A percentile compares a stretch with the other conserved stretches of the same genome.
These are phyloP conservation scores for Drosophila sulfurigaster DNA, from an alignment of 1,140 invertebrate species.

Conservation along the genomic window DNA sequence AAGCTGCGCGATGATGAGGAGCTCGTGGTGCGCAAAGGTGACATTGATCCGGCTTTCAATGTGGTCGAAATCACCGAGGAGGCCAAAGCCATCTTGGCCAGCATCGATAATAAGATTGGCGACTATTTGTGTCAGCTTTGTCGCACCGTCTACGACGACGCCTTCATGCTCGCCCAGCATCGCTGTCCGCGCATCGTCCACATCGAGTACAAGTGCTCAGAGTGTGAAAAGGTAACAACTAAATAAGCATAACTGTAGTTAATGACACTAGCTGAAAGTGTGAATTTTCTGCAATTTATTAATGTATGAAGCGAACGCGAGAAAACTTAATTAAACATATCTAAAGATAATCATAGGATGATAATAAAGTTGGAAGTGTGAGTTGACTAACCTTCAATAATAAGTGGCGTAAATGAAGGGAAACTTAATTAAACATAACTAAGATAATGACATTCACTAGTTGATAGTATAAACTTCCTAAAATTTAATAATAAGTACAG, in stretches of 20 bases:
- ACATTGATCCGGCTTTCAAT: constrained; percentile 98
- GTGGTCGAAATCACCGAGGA: constrained; percentile 98
- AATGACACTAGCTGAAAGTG: neutral
- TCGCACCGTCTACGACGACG: constrained; percentile 96
- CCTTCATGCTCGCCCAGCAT: constrained; percentile 98
- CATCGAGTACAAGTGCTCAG: constrained; percentile 98
- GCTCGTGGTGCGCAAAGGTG: constrained; percentile 92
- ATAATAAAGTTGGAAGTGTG: no score
- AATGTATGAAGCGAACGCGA: no score
- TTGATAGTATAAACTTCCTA: no score
- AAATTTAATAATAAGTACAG: no score
- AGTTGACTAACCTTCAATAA: no score
- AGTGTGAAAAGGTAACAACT: constrained; percentile 94
- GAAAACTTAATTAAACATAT: no score
- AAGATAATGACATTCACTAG: no score
- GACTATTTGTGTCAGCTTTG: constrained; percentile 98
- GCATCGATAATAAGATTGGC: constrained; percentile 98
- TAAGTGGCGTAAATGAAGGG: no score
- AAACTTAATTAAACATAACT: no score
- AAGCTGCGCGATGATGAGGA: constrained; percentile 92
- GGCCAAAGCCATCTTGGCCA: constrained; percentile 95
- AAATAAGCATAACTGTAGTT: constrained; percentile 37
- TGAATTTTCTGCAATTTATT: neutral
- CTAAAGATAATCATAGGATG: no score
- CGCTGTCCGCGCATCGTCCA: constrained; percentile 98